These are phyloP conservation scores for Pelobates fuscus DNA, from an alignment of 2,113 vertebrate species.

Conservation along the genomic window DNA sequence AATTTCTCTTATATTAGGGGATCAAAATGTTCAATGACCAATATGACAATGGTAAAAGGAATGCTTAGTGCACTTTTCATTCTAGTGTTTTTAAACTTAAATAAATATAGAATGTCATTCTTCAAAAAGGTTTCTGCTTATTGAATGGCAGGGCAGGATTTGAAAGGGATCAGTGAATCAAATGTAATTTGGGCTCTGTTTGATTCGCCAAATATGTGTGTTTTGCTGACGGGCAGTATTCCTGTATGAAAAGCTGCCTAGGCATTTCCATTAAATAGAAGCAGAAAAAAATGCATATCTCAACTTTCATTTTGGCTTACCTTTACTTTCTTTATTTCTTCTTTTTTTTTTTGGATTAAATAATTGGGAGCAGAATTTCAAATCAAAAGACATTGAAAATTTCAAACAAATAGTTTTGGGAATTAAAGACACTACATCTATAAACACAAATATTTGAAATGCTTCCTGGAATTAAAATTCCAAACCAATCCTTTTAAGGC, in stretches of 20 bases:
- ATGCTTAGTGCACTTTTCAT: slow-evolving; percentile 26
- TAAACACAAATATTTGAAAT: no score
- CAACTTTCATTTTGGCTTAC: slow-evolving; percentile 69
- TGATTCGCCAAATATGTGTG: slow-evolving; percentile 80
- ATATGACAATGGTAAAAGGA: no score
- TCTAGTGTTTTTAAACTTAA: slow-evolving; percentile 72
- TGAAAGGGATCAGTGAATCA: slow-evolving; percentile 90
- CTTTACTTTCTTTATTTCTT: slow-evolving; percentile 56
- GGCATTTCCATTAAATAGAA: slow-evolving; percentile 69
- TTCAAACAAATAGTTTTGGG: no score
- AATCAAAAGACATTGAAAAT: no score
- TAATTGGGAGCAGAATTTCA: no score
- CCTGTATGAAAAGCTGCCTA: slow-evolving; percentile 68
- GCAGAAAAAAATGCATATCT: slow-evolving; percentile 68
- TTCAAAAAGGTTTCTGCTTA: slow-evolving; percentile 74
- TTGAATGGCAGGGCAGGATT: slow-evolving; percentile 64
- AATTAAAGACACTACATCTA: no score
- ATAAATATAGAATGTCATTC: slow-evolving; percentile 74
- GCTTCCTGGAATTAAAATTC: no score
- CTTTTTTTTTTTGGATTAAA: no score
- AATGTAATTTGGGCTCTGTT: slow-evolving; percentile 86
- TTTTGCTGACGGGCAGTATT: slow-evolving; percentile 86
- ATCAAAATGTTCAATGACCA: no score
- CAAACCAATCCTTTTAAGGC: no score
- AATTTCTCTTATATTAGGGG: no score